phyloP scores from a whole-genome alignment of 2,797 vertebrate species.

The Liasis olivaceus region DNA sequence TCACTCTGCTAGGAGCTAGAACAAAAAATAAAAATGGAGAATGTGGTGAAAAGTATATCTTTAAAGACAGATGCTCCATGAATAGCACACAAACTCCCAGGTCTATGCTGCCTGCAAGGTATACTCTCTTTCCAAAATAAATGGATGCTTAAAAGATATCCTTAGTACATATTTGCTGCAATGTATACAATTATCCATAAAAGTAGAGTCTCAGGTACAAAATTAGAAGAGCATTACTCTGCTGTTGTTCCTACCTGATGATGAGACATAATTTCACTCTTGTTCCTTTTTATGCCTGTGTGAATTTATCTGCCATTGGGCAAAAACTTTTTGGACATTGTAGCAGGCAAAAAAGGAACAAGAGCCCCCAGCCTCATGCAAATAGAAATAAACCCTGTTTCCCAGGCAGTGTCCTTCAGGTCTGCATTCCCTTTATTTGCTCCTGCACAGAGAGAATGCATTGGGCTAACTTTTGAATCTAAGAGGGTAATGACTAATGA shows the following conservation, averaged over 20 bases:
- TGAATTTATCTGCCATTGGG: background rate
- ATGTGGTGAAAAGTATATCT: background rate
- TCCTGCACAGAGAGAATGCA: background rate
- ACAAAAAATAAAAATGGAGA: background rate
- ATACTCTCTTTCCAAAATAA: background rate
- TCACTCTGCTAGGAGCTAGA: constrained; percentile 50
- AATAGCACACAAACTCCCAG: too few relatives aligned
- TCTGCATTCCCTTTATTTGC: background rate
- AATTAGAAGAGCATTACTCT: background rate
- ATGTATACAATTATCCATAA: background rate
- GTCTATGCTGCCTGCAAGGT: background rate
- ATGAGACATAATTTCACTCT: background rate
- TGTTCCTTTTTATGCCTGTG: background rate
- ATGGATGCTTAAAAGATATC: background rate
- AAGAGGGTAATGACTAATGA: too few relatives aligned
- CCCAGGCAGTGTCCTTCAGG: background rate
- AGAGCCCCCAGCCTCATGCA: background rate
- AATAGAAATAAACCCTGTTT: background rate
- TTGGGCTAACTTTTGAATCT: background rate
- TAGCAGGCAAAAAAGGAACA: too few relatives aligned
- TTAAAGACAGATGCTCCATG: background rate
- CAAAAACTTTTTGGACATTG: background rate
- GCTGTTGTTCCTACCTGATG: background rate
- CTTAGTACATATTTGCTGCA: background rate
- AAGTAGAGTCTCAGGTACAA: background rate